Evolutionary conservation across 2,113 vertebrate genomes (phyloP), one percentile per base, ranked within the genome.

Genomic region (Neoarius graeffei): DNA sequence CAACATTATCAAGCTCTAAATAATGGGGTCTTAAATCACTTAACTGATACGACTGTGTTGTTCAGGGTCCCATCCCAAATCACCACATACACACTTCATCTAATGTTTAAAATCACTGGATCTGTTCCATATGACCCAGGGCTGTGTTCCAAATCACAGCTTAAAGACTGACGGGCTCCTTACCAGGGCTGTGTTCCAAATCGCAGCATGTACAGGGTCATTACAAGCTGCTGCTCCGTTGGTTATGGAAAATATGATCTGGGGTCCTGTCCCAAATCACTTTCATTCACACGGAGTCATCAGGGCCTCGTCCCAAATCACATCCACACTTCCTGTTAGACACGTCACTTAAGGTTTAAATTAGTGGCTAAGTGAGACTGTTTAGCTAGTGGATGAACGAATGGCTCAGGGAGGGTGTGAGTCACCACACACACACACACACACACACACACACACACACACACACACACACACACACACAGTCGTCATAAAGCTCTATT

Each of bases 361-460:
- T 74, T 48, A 85, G 20, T 20, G 7, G 15, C 83, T 14, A 67
- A 42, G 66, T 35, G 30, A 60, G 56, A 48, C 13, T 20, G 7
- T 56, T 71, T 27, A 71, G 81, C 48, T 27, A 19, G 15, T 23
- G 52, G 6, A 59, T 81, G 76, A 57, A 80, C 17, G 15, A 81
- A 60, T 13, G 27, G n/a, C 17, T 35, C 27, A 81, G 79, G 27
- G 4, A 59, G 54, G 17, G 17, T 59, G 79, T 81, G 56, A 59
- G 79, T 59, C 54, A 81, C 56, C 8, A 76, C 64, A 80, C 59
- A 84, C 74, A 84, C 74, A 84, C 30, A 86, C 66, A 85, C 64
- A 81, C 81, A 59, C n/a, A 67, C 74, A 73, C 83, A 80, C 57
- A 87, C 74, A 77, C 74, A 77, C n/a, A n/a, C 74, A 84, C 30